A percentile compares a stretch with the other conserved stretches of the same genome.
phyloP scores from a whole-genome alignment of 2,113 vertebrate species.

The Phaethon lepturus region DNA sequence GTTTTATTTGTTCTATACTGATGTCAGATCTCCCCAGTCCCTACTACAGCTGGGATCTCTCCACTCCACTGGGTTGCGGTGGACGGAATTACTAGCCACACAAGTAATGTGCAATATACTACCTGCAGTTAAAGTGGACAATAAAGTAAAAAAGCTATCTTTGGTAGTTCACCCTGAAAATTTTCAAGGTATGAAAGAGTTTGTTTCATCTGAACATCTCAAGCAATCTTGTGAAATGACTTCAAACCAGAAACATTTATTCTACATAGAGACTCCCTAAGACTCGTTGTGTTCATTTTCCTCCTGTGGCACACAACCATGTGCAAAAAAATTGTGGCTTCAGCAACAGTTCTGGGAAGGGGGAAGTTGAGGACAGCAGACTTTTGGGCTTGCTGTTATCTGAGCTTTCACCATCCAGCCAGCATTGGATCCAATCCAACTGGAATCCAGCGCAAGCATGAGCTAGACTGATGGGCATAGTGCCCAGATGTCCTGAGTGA shows the following conservation, averaged over 20 bases:
- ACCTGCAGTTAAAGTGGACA: not conserved
- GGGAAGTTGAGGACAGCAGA: not conserved
- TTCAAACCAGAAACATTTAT: not conserved
- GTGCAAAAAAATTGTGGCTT: not conserved
- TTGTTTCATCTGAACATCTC: not conserved
- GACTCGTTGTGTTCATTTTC: not conserved
- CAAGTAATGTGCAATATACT: not conserved
- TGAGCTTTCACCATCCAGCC: not conserved
- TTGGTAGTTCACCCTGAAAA: not conserved
- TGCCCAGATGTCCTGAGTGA: conserved; percentile 9
- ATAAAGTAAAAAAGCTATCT: not conserved
- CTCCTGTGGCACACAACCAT: not conserved
- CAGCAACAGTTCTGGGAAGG: not conserved
- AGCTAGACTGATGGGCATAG: not conserved
- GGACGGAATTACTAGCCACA: not conserved
- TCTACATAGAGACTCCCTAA: not conserved
- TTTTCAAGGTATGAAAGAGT: not conserved
- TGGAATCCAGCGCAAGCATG: not conserved
- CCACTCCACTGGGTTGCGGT: not conserved
- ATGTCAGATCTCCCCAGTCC: not conserved
- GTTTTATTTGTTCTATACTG: not conserved
- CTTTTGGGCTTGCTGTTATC: not conserved
- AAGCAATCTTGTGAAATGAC: not conserved
- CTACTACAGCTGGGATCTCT: not conserved
- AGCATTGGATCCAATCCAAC: not conserved